A percentile compares a stretch with the other conserved stretches of the same genome.
These are phyloP conservation scores for Nowickia ferox DNA, from an alignment of 2,888 invertebrate species.

Conservation along the genomic window DNA sequence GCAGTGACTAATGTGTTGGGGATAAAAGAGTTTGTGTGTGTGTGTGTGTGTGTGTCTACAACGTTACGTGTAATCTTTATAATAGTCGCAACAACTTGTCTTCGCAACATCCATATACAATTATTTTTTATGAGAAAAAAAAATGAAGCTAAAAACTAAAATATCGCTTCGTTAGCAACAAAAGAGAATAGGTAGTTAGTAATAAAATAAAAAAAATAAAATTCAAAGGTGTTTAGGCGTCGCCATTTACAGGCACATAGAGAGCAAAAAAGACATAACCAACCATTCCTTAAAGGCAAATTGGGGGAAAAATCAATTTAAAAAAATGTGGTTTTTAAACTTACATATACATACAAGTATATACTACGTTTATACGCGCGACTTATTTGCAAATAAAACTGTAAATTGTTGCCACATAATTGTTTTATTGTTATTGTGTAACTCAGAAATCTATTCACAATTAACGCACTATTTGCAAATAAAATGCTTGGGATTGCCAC, in stretches of 20 bases:
- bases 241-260: constrained; percentile 25
- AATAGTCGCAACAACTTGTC: constrained; percentile 47
- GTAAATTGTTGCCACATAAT: too few species aligned
- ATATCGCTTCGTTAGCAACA: neutral
- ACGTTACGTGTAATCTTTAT: constrained; percentile 6
- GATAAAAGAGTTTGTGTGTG: neutral
- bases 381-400: too few species aligned
- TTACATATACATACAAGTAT: too few species aligned
- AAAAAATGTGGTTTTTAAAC: constrained; percentile 11
- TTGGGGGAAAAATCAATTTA: neutral
- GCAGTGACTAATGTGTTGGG: constrained; percentile 5
- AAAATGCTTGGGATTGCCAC: too few species aligned
- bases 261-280: neutral
- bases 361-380: too few species aligned
- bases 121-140: constrained; percentile 38
- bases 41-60: neutral
- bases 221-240: constrained; percentile 46
- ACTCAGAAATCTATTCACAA: too few species aligned
- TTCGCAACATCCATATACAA: constrained; percentile 36
- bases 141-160: neutral
- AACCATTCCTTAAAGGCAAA: constrained; percentile 25
- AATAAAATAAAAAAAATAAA: constrained; percentile 33
- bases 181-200: neutral
- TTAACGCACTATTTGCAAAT: too few species aligned
- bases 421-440: too few species aligned